Conservation (phyloP, 2,888 invertebrate species). For the Papilio demoleus region DNA sequence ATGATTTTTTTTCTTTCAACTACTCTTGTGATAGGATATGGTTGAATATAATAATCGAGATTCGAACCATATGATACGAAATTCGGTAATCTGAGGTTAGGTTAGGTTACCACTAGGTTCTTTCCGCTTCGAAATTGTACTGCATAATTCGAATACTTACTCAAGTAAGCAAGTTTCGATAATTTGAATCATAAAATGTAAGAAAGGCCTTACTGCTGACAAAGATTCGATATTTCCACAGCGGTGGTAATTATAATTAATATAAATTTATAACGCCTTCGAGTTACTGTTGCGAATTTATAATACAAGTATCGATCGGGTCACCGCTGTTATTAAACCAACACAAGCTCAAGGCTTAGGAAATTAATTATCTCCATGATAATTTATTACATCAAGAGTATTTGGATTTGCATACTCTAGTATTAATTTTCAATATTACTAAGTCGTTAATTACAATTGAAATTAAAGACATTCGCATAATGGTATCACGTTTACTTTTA, state of each 20-base stretch:
- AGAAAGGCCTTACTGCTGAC: conserved; percentile 24
- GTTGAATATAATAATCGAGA: too few relatives aligned
- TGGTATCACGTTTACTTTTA: conserved; percentile 4
- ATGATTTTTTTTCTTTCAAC: too few relatives aligned
- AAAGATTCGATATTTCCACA: conserved; percentile 25
- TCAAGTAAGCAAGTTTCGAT: too few relatives aligned
- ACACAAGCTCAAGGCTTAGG: conserved; percentile 37
- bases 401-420: conserved; percentile 31
- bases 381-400: conserved; percentile 34
- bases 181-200: too few relatives aligned
- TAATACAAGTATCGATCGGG: conserved; percentile 23
- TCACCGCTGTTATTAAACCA: conserved; percentile 27
- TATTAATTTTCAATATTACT: conserved; percentile 17
- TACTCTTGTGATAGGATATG: too few relatives aligned
- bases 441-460: conserved; percentile 17
- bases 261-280: conserved; percentile 40
- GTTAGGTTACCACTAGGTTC: too few relatives aligned
- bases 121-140: too few relatives aligned
- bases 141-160: too few relatives aligned
- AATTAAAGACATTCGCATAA: not conserved
- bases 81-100: too few relatives aligned
- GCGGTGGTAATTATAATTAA: conserved; percentile 32
- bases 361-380: conserved; percentile 36
- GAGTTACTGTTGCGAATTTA: conserved; percentile 37
- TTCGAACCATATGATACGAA: too few relatives aligned